A percentile compares a stretch with the other conserved stretches of the same genome.
These are phyloP conservation scores for Solenodon paradoxus DNA, from an alignment of 2,113 vertebrate genomes.

Conservation along the genomic window DNA sequence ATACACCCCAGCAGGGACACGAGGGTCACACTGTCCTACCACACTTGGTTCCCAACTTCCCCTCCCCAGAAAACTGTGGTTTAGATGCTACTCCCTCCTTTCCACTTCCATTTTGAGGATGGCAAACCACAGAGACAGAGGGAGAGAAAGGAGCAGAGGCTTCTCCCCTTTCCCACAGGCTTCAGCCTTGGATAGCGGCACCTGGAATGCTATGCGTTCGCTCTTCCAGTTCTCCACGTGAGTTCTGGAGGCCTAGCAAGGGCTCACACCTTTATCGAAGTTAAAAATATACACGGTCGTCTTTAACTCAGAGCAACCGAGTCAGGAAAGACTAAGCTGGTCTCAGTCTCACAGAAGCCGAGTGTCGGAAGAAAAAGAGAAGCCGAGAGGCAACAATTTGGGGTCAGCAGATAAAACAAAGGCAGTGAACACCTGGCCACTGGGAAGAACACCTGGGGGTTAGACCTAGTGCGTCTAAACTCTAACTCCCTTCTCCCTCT, in stretches of 20 bases:
- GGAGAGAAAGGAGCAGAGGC: background rate
- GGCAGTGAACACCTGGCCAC: background rate
- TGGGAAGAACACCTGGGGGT: background rate
- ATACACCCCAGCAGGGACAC: background rate
- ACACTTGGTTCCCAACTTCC: background rate
- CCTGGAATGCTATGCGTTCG: background rate
- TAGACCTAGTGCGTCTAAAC: background rate
- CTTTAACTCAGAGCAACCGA: background rate
- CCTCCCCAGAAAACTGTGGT: background rate
- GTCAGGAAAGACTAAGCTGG: background rate
- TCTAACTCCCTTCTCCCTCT: background rate
- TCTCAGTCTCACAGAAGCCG: background rate
- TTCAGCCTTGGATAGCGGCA: background rate
- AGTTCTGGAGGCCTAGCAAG: background rate
- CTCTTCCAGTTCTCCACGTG: background rate
- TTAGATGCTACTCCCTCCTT: background rate
- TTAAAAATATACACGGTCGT: background rate
- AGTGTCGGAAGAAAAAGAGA: background rate
- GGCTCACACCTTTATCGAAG: background rate
- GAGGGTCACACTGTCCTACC: background rate
- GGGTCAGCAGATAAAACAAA: background rate
- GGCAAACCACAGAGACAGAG: background rate
- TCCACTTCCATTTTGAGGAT: background rate
- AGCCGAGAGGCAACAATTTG: background rate
- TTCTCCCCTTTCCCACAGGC: background rate